Conservation (phyloP, 2,888 invertebrate species). For the Embidobia sp. region DNA sequence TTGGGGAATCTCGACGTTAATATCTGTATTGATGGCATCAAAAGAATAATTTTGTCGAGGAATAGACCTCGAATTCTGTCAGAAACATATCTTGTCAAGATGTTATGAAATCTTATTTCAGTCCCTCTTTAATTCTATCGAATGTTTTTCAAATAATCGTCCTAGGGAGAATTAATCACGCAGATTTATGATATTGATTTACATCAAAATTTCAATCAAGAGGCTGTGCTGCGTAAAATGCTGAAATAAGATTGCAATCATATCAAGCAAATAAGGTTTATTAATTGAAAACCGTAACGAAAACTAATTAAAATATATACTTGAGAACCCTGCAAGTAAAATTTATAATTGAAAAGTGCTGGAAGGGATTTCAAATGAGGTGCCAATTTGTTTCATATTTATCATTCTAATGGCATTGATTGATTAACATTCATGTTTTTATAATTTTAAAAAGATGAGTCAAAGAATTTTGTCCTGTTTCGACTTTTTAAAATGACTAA, state of each 20-base stretch:
- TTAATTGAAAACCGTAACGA: conserved; percentile 9
- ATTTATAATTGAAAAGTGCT: not conserved
- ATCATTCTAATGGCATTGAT: too few species aligned
- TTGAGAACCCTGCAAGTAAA: not conserved
- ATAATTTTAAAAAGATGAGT: too few species aligned
- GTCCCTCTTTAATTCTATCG: not conserved
- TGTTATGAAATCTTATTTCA: conserved; percentile 11
- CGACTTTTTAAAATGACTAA: too few species aligned
- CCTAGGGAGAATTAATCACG: conserved; percentile 17
- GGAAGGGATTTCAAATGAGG: too few species aligned
- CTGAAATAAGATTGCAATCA: conserved; percentile 21
- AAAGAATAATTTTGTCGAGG: conserved; percentile 30
- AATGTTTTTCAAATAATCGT: conserved; percentile 1
- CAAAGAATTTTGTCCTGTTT: too few species aligned
- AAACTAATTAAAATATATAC: conserved; percentile 13
- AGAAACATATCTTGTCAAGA: conserved; percentile 11
- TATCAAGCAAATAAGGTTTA: conserved; percentile 13
- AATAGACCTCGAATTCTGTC: not conserved
- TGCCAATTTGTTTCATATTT: too few species aligned
- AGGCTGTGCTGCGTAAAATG: conserved; percentile 6
- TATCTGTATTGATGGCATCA: conserved; percentile 29
- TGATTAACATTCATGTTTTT: too few species aligned
- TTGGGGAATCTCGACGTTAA: conserved; percentile 20
- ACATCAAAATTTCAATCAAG: conserved; percentile 19
- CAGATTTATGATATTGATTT: conserved; percentile 26